These are phyloP conservation scores for Ceratosolen fusciceps DNA, from an alignment of 1,140 invertebrate species.

Conservation along the genomic window DNA sequence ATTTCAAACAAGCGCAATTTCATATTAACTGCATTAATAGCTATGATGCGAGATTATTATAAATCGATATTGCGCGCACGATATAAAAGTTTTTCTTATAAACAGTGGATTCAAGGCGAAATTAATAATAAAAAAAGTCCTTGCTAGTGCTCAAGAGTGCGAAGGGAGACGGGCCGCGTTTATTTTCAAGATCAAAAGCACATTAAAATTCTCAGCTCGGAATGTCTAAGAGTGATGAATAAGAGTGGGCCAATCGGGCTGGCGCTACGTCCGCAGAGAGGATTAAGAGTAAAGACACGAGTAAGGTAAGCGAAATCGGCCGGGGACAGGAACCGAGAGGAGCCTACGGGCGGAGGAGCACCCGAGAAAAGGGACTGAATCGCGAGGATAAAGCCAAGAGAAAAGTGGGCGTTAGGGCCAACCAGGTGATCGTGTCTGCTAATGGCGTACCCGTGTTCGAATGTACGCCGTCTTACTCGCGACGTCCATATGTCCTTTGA, in stretches of 20 bases:
- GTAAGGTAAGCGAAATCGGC: neutral
- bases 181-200: too few species aligned
- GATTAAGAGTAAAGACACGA: slow-evolving; percentile 19
- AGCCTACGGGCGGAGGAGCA: neutral
- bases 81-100: neutral
- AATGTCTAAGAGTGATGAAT: neutral
- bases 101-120: neutral
- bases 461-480: slow-evolving; percentile 60
- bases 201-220: neutral
- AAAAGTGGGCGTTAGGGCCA: slow-evolving; percentile 52
- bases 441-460: slow-evolving; percentile 69
- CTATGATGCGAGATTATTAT: neutral
- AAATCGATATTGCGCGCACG: neutral
- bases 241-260: neutral
- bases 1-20: neutral
- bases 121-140: neutral
- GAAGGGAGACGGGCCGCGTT: too few species aligned
- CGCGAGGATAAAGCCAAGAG: slow-evolving; percentile 15
- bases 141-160: too few species aligned
- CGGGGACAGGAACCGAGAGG: neutral
- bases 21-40: neutral
- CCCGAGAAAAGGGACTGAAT: slow-evolving; percentile 9
- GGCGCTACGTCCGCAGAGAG: too few species aligned
- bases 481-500: slow-evolving; percentile 68
- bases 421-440: slow-evolving; percentile 68